Evolutionary conservation across 2,888 invertebrate genomes (phyloP).

Genomic region (Acholoe squamosa): DNA sequence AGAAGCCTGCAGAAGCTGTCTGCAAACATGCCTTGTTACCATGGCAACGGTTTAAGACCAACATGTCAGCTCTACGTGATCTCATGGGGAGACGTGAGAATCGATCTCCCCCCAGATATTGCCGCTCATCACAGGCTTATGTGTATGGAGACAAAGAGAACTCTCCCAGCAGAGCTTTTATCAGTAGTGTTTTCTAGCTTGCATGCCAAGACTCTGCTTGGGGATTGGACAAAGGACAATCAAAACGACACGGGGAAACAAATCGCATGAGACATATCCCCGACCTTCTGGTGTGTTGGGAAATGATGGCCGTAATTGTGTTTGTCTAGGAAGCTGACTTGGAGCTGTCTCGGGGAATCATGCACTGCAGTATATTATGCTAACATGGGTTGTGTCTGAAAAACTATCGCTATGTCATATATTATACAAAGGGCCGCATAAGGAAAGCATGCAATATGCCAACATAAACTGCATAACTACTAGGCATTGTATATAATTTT

Average conservation of each 20-base stretch:
- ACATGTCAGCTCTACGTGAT: slow-evolving; percentile 11
- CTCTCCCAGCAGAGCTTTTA: neutral
- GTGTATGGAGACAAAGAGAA: neutral
- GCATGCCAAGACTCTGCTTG: neutral
- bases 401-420: too few relatives aligned
- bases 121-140: neutral
- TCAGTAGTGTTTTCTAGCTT: neutral
- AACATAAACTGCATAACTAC: too few relatives aligned
- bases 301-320: neutral
- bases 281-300: slow-evolving; percentile 9
- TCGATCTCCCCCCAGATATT: neutral
- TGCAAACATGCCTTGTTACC: neutral
- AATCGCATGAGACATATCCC: slow-evolving; percentile 21
- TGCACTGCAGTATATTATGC: too few relatives aligned
- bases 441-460: too few relatives aligned
- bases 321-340: neutral
- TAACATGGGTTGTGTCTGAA: too few relatives aligned
- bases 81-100: neutral
- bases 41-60: neutral
- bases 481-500: too few relatives aligned
- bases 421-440: too few relatives aligned
- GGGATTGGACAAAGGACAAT: slow-evolving; percentile 27
- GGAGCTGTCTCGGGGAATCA: too few relatives aligned
- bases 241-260: neutral
- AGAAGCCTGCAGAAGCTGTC: neutral